phyloP scores from a whole-genome alignment of 2,113 vertebrate genomes.

The Rhagologus leucostigma region DNA sequence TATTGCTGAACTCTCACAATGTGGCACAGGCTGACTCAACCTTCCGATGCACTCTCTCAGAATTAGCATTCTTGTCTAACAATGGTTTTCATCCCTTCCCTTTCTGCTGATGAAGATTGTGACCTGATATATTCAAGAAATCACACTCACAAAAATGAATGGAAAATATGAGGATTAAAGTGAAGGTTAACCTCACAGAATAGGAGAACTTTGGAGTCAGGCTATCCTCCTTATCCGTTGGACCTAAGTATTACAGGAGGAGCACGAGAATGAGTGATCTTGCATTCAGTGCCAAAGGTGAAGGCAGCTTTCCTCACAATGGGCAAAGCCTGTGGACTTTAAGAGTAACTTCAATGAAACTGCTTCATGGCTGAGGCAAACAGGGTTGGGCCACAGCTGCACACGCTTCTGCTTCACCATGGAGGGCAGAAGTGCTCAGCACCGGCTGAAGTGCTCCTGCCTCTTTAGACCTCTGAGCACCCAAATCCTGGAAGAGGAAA shows the following conservation, averaged over 20 bases:
- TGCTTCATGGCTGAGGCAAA: background rate
- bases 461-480: background rate
- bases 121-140: slow-evolving; percentile 26
- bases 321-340: background rate
- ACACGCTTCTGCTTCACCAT: background rate
- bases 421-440: background rate
- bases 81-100: slow-evolving; percentile 13
- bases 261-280: background rate
- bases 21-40: slow-evolving; percentile 10
- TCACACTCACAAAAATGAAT: background rate
- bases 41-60: background rate
- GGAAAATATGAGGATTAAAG: slow-evolving; percentile 26
- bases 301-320: background rate
- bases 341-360: background rate
- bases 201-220: background rate
- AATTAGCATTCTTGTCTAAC: slow-evolving; percentile 47
- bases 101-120: background rate
- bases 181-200: slow-evolving; percentile 33
- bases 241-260: background rate
- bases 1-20: slow-evolving; percentile 10
- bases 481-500: background rate
- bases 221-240: background rate
- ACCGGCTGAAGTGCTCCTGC: background rate
- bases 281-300: background rate
- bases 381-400: background rate